These are phyloP conservation scores for Tragopan temminckii DNA, from an alignment of 2,797 vertebrate species.

Conservation along the genomic window DNA sequence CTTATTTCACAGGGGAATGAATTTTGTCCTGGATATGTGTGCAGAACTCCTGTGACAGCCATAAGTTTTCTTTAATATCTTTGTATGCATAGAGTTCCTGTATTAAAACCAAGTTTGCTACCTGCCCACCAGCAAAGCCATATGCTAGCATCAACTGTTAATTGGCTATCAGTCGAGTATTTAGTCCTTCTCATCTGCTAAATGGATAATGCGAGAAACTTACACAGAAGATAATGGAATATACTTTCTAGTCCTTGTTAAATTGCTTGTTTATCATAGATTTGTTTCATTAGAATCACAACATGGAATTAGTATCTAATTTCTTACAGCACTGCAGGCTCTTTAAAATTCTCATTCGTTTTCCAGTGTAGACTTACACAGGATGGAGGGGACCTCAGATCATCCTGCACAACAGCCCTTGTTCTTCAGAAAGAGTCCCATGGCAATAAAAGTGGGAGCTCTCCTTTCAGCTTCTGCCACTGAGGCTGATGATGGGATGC, in stretches of 20 bases:
- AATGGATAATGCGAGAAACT: background rate
- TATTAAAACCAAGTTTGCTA: conserved; percentile 2
- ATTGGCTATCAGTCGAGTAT: conserved; percentile 15
- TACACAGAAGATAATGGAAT: background rate
- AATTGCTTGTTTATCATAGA: background rate
- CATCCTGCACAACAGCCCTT: background rate
- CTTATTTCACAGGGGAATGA: conserved; percentile 26
- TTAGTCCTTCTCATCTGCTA: conserved; percentile 26
- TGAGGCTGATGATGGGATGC: background rate
- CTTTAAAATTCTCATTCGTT: background rate
- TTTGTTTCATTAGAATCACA: conserved; percentile 11
- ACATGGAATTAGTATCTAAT: background rate
- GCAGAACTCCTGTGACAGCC: conserved; percentile 49
- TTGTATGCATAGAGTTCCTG: background rate
- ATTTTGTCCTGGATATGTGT: conserved; percentile 26
- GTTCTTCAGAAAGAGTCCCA: background rate
- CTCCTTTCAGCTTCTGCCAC: background rate
- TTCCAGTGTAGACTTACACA: background rate
- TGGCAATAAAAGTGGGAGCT: background rate
- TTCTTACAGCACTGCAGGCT: background rate
- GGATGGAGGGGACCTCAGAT: background rate
- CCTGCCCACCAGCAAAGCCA: conserved; percentile 55
- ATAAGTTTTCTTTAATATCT: conserved; percentile 32
- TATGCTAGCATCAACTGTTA: conserved; percentile 56
- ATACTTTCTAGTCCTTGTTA: background rate